Conservation (phyloP, 2,888 invertebrate genomes). For the Itoplectis maculator region DNA sequence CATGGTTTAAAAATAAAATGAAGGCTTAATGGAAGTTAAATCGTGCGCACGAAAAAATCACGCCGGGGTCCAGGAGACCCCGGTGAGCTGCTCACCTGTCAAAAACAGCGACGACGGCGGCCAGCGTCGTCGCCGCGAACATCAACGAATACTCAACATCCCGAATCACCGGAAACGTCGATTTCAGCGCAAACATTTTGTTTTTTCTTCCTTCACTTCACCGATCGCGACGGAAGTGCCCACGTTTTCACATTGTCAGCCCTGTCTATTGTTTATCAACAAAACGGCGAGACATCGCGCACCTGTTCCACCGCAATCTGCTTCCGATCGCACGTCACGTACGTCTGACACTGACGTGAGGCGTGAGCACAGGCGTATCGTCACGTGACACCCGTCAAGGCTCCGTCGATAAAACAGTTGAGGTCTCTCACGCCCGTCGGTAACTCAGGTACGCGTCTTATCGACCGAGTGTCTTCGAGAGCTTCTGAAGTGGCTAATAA, state of each 20-base stretch:
- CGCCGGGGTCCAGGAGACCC: too few species aligned
- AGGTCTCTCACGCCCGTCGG: too few species aligned
- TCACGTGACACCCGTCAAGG: too few species aligned
- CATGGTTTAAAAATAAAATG: not conserved
- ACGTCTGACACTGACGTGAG: not conserved
- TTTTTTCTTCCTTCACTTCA: too few species aligned
- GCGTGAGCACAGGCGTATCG: too few species aligned
- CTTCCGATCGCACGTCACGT: not conserved
- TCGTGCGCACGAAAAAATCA: too few species aligned
- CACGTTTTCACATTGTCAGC: conserved; percentile 9
- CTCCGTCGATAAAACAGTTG: too few species aligned
- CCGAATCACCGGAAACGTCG: conserved; percentile 52
- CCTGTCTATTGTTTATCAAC: not conserved
- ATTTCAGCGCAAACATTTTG: not conserved
- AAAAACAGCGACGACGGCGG: conserved; percentile 60
- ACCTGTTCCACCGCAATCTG: not conserved
- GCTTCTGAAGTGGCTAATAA: too few species aligned
- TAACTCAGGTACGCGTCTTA: too few species aligned
- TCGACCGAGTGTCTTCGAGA: too few species aligned
- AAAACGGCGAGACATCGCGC: not conserved
- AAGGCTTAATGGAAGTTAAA: too few species aligned
- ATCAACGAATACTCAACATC: conserved; percentile 55
- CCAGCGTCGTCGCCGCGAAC: conserved; percentile 55
- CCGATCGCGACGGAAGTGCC: not conserved
- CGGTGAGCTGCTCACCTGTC: conserved; percentile 56